A percentile compares a stretch with the other conserved stretches of the same genome.
These are phyloP conservation scores for Hesperia comma DNA, from an alignment of 2,888 invertebrate genomes.

Conservation along the genomic window DNA sequence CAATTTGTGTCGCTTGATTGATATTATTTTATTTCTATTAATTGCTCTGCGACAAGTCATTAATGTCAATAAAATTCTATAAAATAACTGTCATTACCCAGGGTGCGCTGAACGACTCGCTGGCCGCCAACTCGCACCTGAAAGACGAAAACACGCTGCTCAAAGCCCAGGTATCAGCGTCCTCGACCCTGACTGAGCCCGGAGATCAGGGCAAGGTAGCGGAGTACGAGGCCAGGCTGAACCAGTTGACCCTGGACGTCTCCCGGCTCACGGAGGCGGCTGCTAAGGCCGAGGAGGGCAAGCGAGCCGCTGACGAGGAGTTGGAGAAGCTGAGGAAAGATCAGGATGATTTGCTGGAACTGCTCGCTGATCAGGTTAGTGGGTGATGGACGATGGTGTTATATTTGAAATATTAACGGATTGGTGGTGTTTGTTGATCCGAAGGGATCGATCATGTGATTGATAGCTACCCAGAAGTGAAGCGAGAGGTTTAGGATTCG, in stretches of 20 bases:
- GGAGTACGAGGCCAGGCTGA: constrained; percentile 50
- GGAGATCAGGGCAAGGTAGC: constrained; percentile 40
- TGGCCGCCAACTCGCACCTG: constrained; percentile 88
- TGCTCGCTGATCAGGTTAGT: constrained; percentile 93
- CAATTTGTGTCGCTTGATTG: too few relatives aligned
- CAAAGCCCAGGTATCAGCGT: constrained; percentile 87
- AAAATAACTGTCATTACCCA: constrained; percentile 45
- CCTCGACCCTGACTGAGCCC: constrained; percentile 50
- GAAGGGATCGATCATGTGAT: too few relatives aligned
- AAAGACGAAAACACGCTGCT: constrained; percentile 94
- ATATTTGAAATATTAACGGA: too few relatives aligned
- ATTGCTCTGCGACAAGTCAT: too few relatives aligned
- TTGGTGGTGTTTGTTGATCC: too few relatives aligned
- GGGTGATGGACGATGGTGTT: background rate
- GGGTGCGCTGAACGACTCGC: constrained; percentile 85
- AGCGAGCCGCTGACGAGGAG: constrained; percentile 64
- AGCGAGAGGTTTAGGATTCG: too few relatives aligned
- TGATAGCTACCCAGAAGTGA: too few relatives aligned
- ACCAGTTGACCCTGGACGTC: constrained; percentile 53
- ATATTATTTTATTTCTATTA: too few relatives aligned
- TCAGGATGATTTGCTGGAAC: constrained; percentile 95
- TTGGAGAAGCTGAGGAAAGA: constrained; percentile 90
- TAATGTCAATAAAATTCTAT: too few relatives aligned
- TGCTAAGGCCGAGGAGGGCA: constrained; percentile 49
- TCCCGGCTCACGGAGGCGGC: constrained; percentile 49